phyloP scores from a whole-genome alignment of 1,140 invertebrate species.

The Aphelinus atriplicis region DNA sequence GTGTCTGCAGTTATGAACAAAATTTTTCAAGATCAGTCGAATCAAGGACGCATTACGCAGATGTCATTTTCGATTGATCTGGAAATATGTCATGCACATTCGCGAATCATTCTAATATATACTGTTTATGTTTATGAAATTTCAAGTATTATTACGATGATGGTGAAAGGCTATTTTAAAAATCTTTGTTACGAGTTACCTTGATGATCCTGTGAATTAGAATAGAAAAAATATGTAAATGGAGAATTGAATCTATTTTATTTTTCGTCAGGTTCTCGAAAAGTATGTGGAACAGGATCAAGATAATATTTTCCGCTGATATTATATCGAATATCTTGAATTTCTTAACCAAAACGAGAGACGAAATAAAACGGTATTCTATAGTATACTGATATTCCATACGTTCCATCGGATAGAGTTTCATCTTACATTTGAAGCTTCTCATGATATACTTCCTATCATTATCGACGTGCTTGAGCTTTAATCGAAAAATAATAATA shows the following conservation, averaged over 20 bases:
- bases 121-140: too few relatives aligned
- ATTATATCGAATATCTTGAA: conserved; percentile 35
- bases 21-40: too few relatives aligned
- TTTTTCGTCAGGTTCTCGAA: conserved; percentile 36
- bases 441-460: too few relatives aligned
- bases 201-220: background rate
- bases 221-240: conserved; percentile 7
- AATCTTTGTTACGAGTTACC: background rate
- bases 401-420: too few relatives aligned
- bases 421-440: too few relatives aligned
- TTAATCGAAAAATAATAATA: too few relatives aligned
- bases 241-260: conserved; percentile 6
- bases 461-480: too few relatives aligned
- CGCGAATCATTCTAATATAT: too few relatives aligned
- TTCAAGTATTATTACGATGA: background rate
- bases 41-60: too few relatives aligned
- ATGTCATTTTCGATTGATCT: too few relatives aligned
- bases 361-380: conserved; percentile 35
- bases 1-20: too few relatives aligned
- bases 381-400: background rate
- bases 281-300: conserved; percentile 31
- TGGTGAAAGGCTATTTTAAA: background rate
- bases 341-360: conserved; percentile 28
- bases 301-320: conserved; percentile 29
- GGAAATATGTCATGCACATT: too few relatives aligned